These are phyloP conservation scores for Bhutanitis thaidina DNA, from an alignment of 2,888 invertebrate genomes.

Conservation along the genomic window DNA sequence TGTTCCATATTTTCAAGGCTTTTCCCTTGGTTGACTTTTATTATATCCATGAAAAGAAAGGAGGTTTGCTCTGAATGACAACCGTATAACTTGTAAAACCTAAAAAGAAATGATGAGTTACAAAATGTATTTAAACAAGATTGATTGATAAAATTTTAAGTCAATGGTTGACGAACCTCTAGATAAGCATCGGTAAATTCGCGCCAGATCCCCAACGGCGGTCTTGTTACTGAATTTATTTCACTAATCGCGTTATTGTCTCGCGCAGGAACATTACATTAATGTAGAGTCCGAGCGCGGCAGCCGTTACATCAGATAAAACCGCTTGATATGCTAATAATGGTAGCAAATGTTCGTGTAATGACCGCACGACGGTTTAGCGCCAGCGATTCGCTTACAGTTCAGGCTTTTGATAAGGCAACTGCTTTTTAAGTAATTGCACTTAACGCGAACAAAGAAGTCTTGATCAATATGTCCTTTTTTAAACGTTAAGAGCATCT, in stretches of 20 bases:
- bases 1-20: too few relatives aligned
- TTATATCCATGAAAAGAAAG: too few relatives aligned
- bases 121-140: background rate
- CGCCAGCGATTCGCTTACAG: constrained; percentile 39
- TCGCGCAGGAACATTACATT: constrained; percentile 36
- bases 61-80: too few relatives aligned
- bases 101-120: too few relatives aligned
- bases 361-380: constrained; percentile 62
- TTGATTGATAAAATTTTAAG: constrained; percentile 14
- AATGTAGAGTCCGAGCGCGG: constrained; percentile 39
- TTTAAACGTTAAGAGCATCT: too few relatives aligned
- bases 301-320: constrained; percentile 69
- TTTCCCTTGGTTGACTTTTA: too few relatives aligned
- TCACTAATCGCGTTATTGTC: constrained; percentile 68
- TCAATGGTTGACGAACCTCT: constrained; percentile 28
- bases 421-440: constrained; percentile 24
- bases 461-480: too few relatives aligned
- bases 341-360: constrained; percentile 65
- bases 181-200: constrained; percentile 35
- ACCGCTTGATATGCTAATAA: constrained; percentile 72
- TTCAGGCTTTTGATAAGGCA: constrained; percentile 14
- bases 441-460: background rate
- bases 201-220: constrained; percentile 37
- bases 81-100: too few relatives aligned
- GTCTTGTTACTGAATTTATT: constrained; percentile 59